Conservation (phyloP, 2,888 invertebrate genomes). For the Geophilus truncorum region DNA sequence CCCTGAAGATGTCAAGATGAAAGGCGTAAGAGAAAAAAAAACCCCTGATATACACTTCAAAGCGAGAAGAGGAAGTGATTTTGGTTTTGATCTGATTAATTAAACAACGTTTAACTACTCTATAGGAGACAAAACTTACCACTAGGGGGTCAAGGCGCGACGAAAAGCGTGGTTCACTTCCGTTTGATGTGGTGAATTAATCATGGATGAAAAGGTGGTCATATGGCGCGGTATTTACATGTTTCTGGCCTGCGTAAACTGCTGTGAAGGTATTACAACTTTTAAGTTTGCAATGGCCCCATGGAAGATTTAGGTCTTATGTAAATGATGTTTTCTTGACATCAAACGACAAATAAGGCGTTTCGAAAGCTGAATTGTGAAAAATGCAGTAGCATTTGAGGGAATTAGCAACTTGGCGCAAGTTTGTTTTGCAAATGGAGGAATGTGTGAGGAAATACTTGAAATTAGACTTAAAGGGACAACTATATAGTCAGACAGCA, state of each 20-base stretch:
- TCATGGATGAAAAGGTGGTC: slow-evolving; percentile 9
- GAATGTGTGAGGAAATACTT: no score
- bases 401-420: background rate
- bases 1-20: slow-evolving; percentile 14
- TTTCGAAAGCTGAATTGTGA: background rate
- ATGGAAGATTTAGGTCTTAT: background rate
- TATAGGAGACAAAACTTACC: background rate
- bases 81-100: slow-evolving; percentile 22
- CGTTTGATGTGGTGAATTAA: slow-evolving; percentile 22
- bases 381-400: background rate
- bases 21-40: background rate
- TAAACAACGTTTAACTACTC: slow-evolving; percentile 20
- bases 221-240: background rate
- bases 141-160: slow-evolving; percentile 1
- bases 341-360: background rate
- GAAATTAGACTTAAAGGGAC: no score
- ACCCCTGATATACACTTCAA: slow-evolving; percentile 1
- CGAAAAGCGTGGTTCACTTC: slow-evolving; percentile 1
- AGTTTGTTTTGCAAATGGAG: no score
- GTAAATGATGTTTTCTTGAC: background rate
- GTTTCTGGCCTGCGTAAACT: background rate
- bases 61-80: slow-evolving; percentile 17
- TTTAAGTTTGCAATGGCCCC: background rate
- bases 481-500: no score
- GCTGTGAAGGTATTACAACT: background rate